Base-by-base conservation (phyloP, 2,888 invertebrate species). In the Lysandra bellargus region DNA sequence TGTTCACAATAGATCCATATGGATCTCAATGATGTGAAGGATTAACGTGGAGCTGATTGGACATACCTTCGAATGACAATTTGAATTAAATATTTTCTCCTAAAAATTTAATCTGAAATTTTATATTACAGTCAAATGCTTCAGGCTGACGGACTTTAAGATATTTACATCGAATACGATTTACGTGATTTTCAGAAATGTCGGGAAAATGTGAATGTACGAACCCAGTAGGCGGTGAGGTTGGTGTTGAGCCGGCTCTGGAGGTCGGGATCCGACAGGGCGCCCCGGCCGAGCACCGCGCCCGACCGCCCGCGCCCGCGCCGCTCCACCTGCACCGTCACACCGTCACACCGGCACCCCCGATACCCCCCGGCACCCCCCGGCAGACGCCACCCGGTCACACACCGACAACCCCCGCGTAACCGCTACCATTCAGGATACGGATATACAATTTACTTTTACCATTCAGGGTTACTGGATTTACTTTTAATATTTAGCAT, bases 181-280 rank as follows among this genome's bases (percentile, higher is more conserved):
- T 60, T 0, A n/a, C 0, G 23, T 64, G 23, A 30, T 30, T 64
- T 30, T 30, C 9, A n/a, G 33, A 17, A 53, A 44, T 9, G n/a
- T 37, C 9, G 9, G 30, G n/a, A 53, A 53, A 73, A 73, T 61
- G 53, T 57, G 64, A 80, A 81, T 82, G 80, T 90, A 92, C 94
- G 89, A 87, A 94, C 94, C 94, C 94, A 94, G 87, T 87, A 93
- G 40, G 89, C 90, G 81, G 87, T 88, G 87, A 93, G 88, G 84
- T 88, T 89, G 12, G 90, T 88, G 87, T 91, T 92, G 83, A 92
- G 88, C 23, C 91, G 86, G 86, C 88, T 86, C 87, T 90, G 93
- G 53, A 94, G 87, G 84, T 94, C 94, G 0, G 93, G 92, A 85
- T 94, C 94, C 82, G 93, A 92, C 85, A 89, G 90, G 75, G 93